Percentiles rank a stretch among this genome's conserved stretches.
These are phyloP conservation scores for Coelopa pilipes DNA, from an alignment of 2,888 invertebrate genomes.

Conservation along the genomic window DNA sequence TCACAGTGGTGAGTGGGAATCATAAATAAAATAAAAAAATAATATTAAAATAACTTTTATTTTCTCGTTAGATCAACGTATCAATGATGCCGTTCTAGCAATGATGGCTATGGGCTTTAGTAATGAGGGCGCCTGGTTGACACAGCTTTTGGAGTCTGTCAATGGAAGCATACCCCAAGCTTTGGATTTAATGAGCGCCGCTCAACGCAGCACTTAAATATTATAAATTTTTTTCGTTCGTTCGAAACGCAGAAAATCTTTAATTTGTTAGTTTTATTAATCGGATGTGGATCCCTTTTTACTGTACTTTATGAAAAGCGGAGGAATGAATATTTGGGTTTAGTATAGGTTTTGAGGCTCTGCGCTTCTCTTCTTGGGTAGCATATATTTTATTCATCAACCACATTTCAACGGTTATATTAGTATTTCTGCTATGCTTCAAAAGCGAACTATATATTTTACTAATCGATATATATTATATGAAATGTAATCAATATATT, in stretches of 20 bases:
- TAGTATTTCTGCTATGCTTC: slow-evolving; percentile 4
- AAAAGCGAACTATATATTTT: neutral
- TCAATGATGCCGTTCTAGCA: slow-evolving; percentile 74
- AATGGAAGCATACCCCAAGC: slow-evolving; percentile 64
- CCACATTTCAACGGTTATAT: no score
- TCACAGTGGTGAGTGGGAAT: slow-evolving; percentile 53
- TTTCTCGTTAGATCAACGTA: slow-evolving; percentile 60
- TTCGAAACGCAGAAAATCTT: neutral
- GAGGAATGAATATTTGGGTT: neutral
- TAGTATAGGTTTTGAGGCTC: no score
- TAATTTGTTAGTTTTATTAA: no score
- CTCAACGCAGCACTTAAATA: slow-evolving; percentile 52
- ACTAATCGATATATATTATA: neutral
- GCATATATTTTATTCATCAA: neutral
- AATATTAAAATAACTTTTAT: slow-evolving; percentile 17
- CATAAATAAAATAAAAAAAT: neutral
- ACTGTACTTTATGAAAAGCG: neutral
- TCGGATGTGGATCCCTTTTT: no score
- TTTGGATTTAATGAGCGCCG: slow-evolving; percentile 61
- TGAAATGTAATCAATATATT: slow-evolving; percentile 7
- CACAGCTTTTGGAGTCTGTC: slow-evolving; percentile 63
- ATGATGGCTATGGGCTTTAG: slow-evolving; percentile 87
- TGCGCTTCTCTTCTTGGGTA: neutral
- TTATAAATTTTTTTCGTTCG: neutral
- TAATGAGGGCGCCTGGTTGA: slow-evolving; percentile 72